Evolutionary conservation across 2,797 vertebrate species (phyloP).

Genomic region (Takifugu ocellatus): DNA sequence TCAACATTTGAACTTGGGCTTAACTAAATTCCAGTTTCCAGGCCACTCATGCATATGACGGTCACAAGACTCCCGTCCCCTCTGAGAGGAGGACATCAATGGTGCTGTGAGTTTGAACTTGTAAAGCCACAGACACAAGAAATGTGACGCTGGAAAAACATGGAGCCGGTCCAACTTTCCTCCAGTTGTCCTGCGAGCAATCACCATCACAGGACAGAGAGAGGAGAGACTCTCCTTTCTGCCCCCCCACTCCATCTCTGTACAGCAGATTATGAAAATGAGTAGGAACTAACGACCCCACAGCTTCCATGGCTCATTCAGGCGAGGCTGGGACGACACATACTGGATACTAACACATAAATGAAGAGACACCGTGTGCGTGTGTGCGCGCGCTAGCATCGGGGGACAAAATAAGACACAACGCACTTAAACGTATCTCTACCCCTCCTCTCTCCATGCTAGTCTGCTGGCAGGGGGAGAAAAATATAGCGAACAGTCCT

Average conservation of each 20-base stretch:
- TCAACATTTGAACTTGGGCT: too few relatives aligned
- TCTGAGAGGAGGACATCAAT: neutral
- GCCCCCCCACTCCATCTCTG: slow-evolving; percentile 26
- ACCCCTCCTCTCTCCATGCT: slow-evolving; percentile 1
- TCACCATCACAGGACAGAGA: neutral
- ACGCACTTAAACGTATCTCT: slow-evolving; percentile 18
- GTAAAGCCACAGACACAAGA: neutral
- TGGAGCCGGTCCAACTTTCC: too few relatives aligned
- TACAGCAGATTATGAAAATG: slow-evolving; percentile 63
- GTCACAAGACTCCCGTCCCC: neutral
- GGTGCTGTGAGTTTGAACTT: neutral
- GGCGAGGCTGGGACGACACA: slow-evolving; percentile 45
- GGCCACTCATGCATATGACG: too few relatives aligned
- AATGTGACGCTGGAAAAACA: too few relatives aligned
- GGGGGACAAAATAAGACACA: slow-evolving; percentile 31
- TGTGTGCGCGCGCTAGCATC: slow-evolving; percentile 8
- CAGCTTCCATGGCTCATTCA: slow-evolving; percentile 77
- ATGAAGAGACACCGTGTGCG: slow-evolving; percentile 9
- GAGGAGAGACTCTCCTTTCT: slow-evolving; percentile 30
- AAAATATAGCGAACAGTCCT: slow-evolving; percentile 13
- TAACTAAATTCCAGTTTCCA: too few relatives aligned
- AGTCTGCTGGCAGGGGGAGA: slow-evolving; percentile 32
- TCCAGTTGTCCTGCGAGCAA: too few relatives aligned
- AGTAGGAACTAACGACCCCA: slow-evolving; percentile 62
- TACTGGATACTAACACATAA: slow-evolving; percentile 70